phyloP scores from a whole-genome alignment of 2,113 vertebrate species.

The Corythaixoides concolor region DNA sequence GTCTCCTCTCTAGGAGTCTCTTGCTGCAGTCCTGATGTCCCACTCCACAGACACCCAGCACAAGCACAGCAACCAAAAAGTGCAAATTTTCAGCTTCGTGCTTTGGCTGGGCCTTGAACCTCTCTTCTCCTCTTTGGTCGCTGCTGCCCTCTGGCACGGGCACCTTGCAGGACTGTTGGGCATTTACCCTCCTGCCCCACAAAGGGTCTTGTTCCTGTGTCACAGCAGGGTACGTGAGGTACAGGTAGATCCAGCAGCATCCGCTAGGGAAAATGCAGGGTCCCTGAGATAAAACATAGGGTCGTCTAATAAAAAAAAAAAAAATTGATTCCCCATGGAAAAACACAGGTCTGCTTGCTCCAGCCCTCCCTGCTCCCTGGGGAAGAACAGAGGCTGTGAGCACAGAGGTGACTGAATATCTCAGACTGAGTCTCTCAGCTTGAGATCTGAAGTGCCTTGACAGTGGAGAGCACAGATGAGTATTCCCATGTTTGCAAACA shows the following conservation, averaged over 20 bases:
- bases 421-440: neutral
- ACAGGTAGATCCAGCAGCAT: neutral
- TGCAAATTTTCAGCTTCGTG: neutral
- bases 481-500: neutral
- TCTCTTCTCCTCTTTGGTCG: neutral
- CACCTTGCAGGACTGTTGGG: neutral
- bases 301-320: neutral
- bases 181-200: fast-evolving
- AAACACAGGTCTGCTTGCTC: neutral
- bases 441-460: neutral
- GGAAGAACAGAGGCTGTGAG: neutral
- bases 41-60: neutral
- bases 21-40: neutral
- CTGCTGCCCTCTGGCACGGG: neutral
- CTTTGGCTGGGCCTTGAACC: neutral
- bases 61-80: neutral
- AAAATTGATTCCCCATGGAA: fast-evolving
- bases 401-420: neutral
- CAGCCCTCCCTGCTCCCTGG: neutral
- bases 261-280: neutral
- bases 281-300: neutral
- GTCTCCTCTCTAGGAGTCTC: neutral
- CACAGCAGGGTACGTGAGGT: fast-evolving
- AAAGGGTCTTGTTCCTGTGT: neutral
- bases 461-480: fast-evolving